phyloP scores from a whole-genome alignment of 2,888 invertebrate species.

The Coelopa pilipes region DNA sequence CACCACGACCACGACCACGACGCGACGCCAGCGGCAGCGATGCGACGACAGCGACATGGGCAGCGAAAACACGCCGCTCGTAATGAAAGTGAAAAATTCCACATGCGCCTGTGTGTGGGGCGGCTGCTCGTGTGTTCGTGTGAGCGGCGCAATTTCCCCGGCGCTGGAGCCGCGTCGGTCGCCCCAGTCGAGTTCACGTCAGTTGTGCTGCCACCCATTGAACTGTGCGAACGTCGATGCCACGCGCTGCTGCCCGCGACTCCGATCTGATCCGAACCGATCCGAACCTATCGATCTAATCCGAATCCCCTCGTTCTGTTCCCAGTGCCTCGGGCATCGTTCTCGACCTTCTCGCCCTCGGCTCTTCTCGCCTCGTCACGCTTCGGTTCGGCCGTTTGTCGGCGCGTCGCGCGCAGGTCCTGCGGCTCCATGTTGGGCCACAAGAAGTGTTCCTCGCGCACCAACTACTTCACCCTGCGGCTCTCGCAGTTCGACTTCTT shows the following conservation, averaged over 20 bases:
- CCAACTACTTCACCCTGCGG: constrained; percentile 59
- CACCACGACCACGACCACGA: constrained; percentile 4
- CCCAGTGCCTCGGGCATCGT: background rate
- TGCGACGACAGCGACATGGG: background rate
- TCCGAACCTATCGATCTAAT: background rate
- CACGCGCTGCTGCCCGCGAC: background rate
- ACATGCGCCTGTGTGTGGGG: constrained; percentile 2
- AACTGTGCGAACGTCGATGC: constrained; percentile 32
- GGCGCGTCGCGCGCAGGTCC: constrained; percentile 8
- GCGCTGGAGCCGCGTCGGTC: constrained; percentile 15
- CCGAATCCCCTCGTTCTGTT: background rate
- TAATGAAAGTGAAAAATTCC: constrained; percentile 32
- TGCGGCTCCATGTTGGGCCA: constrained; percentile 55
- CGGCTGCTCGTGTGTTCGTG: background rate
- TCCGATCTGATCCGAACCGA: background rate
- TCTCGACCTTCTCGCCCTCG: too few relatives aligned
- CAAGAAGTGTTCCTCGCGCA: constrained; percentile 56
- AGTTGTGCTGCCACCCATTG: constrained; percentile 53
- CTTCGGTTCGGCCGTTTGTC: too few relatives aligned
- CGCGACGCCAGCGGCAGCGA: constrained; percentile 32
- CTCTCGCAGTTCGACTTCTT: constrained; percentile 61
- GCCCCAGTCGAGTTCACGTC: constrained; percentile 46
- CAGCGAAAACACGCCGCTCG: background rate
- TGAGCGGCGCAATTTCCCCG: constrained; percentile 25
- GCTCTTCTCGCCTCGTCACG: constrained; percentile 1